A percentile compares a stretch with the other conserved stretches of the same genome.
These are phyloP conservation scores for Chionomys nivalis DNA, from an alignment of 2,113 vertebrate species.

Conservation along the genomic window DNA sequence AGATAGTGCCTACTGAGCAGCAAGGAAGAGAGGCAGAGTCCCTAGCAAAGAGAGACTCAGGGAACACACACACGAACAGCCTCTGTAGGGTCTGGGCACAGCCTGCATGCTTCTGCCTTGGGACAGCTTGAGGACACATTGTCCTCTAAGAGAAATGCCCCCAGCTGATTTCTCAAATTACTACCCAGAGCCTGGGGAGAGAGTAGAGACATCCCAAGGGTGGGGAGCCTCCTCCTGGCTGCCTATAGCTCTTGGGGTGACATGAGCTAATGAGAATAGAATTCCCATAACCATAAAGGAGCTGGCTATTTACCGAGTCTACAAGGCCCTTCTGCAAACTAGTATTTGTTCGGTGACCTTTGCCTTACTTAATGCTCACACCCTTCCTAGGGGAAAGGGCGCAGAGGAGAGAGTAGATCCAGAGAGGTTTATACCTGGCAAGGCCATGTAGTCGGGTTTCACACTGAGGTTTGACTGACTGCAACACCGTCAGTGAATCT, in stretches of 20 bases:
- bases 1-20: neutral
- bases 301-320: neutral
- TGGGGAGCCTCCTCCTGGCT: slow-evolving; percentile 53
- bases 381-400: neutral
- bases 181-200: neutral
- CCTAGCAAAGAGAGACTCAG: neutral
- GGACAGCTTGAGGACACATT: neutral
- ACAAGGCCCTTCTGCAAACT: neutral
- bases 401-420: neutral
- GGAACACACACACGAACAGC: neutral
- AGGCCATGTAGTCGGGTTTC: neutral
- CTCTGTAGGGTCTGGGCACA: neutral
- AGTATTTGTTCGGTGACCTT: neutral
- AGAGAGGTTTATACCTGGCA: neutral
- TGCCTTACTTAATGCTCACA: neutral
- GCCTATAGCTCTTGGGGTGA: slow-evolving; percentile 2
- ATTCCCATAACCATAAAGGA: neutral
- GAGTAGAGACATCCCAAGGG: neutral
- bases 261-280: neutral
- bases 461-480: neutral
- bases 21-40: neutral
- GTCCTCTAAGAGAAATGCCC: slow-evolving; percentile 26
- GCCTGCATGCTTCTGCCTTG: neutral
- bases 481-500: neutral
- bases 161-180: slow-evolving; percentile 38